phyloP scores from a whole-genome alignment of 2,113 vertebrate genomes.

The Phalacrocorax aristotelis region DNA sequence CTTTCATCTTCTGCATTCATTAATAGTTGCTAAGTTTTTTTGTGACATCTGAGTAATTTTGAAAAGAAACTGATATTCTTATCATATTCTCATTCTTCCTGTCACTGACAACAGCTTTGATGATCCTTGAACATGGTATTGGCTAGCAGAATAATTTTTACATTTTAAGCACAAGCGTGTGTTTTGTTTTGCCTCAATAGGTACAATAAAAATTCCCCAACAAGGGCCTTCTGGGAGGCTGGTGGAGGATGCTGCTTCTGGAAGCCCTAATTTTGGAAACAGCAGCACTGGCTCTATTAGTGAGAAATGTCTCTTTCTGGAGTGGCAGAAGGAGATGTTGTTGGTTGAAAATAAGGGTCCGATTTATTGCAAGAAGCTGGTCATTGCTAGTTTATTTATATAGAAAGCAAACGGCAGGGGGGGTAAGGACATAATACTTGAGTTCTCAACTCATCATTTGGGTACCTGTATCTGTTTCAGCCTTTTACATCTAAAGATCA shows the following conservation, averaged over 20 bases:
- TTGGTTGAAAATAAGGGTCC: neutral
- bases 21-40: neutral
- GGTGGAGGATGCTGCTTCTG: neutral
- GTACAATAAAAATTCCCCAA: neutral
- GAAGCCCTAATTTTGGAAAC: neutral
- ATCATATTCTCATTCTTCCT: neutral
- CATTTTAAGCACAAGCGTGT: neutral
- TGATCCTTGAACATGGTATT: neutral
- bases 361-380: neutral
- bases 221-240: neutral
- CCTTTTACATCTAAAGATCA: neutral
- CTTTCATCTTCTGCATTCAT: neutral
- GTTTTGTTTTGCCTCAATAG: neutral
- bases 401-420: neutral
- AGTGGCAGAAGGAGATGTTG: neutral
- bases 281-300: fast-evolving
- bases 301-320: neutral
- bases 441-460: neutral
- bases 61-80: neutral
- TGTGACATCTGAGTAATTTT: neutral
- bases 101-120: neutral
- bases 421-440: neutral
- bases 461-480: neutral
- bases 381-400: neutral
- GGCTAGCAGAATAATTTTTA: neutral